Conservation (phyloP, 2,113 vertebrate species). For the Siniperca chuatsi region DNA sequence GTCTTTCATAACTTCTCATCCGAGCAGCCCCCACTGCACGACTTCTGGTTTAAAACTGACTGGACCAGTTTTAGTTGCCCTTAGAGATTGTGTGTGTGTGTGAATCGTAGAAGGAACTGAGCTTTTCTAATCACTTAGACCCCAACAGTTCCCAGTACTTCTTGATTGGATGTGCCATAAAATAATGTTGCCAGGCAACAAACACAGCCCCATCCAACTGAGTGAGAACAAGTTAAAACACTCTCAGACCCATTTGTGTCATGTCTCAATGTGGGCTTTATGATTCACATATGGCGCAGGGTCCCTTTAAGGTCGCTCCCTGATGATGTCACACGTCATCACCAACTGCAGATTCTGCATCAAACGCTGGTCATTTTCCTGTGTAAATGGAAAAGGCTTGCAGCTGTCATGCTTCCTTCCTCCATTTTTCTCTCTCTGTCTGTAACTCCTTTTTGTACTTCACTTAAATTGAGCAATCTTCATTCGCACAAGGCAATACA, state of each 20-base stretch:
- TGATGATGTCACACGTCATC: conserved; percentile 55
- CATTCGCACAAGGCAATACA: background rate
- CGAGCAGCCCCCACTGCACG: background rate
- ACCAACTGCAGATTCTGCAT: conserved; percentile 19
- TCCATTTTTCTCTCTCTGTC: background rate
- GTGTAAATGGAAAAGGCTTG: conserved; percentile 6
- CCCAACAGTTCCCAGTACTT: background rate
- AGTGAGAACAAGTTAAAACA: conserved; percentile 8
- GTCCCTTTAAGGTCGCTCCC: conserved; percentile 53
- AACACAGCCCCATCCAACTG: background rate
- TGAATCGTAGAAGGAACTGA: background rate
- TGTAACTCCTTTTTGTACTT: background rate
- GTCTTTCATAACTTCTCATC: conserved; percentile 45
- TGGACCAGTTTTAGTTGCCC: conserved; percentile 13
- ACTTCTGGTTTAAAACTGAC: conserved; percentile 11
- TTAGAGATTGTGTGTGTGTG: background rate
- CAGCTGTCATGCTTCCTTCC: conserved; percentile 4
- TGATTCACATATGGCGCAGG: background rate
- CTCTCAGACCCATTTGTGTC: background rate
- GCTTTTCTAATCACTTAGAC: conserved; percentile 19
- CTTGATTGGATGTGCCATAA: background rate
- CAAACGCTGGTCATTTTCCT: background rate
- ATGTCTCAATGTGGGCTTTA: conserved; percentile 3
- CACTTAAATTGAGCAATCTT: background rate
- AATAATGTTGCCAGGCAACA: conserved; percentile 1